Evolutionary conservation across 2,888 invertebrate species (phyloP), one percentile per base, ranked within the genome.

Genomic region (Athalia cordata): DNA sequence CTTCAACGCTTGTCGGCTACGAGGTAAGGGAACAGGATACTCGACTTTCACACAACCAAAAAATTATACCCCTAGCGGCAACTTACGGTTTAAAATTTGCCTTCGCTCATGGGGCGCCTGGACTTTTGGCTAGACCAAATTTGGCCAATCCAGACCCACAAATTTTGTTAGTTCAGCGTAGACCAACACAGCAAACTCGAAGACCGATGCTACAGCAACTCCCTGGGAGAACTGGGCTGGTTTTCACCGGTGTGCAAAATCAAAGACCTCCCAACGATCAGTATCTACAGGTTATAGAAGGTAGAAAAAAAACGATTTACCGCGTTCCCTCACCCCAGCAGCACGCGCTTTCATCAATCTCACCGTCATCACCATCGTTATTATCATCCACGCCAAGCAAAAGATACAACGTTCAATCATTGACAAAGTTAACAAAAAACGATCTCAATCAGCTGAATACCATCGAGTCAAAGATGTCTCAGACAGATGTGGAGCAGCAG

Each of bases 271-370:
- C 84, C 45, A 83, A 86, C 61, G 13, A 8, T 15, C 65, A 29
- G 43, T 8, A 65, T 8, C 50, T 61, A 0, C 85, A 85, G 7
- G 78, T 85, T 29, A 86, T 85, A 50, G 84, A 85, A 72, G 88
- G 88, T 72, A 80, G 87, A 11, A 89, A 89, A 78, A 88, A 89
- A 79, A 79, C 87, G 0, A 81, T 86, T 8, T 85, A 87, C 79
- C 74, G 74, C 7, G 49, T n/a, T 8, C 15, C 72, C n/a, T 50
- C 74, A 75, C 45, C 70, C 11, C 70, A 50, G 52, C 29, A 29
- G 29, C 29, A 29, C 29, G 29, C 29, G 29, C 52, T 11, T 9
- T 52, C 52, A 52, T 52, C 52, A 49, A 29, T 59, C 15, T 45
- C 74, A 43, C 13, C 74, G 59, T n/a, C 57, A 74, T 59, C 47